Evolutionary conservation across 2,888 invertebrate species (phyloP).

Genomic region (Nymphalis urticae): DNA sequence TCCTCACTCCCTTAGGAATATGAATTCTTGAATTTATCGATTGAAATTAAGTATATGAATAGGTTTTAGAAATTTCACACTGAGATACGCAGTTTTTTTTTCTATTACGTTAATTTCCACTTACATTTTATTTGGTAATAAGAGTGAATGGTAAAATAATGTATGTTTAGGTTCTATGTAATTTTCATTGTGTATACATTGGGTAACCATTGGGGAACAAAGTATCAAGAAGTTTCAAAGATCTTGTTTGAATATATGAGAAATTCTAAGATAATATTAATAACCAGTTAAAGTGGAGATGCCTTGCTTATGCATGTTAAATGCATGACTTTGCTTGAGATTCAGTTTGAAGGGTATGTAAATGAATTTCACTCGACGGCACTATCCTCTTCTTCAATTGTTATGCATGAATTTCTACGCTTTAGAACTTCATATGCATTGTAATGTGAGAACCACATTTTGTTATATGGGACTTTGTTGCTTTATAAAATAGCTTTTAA

Average conservation of each 20-base stretch:
- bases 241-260: conserved; percentile 12
- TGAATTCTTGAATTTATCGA: too few relatives aligned
- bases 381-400: neutral
- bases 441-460: neutral
- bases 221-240: conserved; percentile 10
- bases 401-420: neutral
- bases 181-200: neutral
- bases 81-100: too few relatives aligned
- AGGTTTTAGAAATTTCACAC: too few relatives aligned
- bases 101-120: too few relatives aligned
- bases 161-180: neutral
- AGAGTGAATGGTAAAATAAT: neutral
- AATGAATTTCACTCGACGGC: neutral
- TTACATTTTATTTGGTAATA: neutral
- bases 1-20: too few relatives aligned
- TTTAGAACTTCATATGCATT: neutral
- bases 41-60: too few relatives aligned
- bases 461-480: conserved; percentile 5
- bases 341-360: conserved; percentile 8
- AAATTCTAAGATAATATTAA: conserved; percentile 17
- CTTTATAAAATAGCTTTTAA: neutral
- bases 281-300: conserved; percentile 5
- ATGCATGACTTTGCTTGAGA: conserved; percentile 10
- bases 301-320: conserved; percentile 21
- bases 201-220: neutral